These are phyloP conservation scores for Notolabrus celidotus DNA, from an alignment of 2,797 vertebrate genomes.

Conservation along the genomic window DNA sequence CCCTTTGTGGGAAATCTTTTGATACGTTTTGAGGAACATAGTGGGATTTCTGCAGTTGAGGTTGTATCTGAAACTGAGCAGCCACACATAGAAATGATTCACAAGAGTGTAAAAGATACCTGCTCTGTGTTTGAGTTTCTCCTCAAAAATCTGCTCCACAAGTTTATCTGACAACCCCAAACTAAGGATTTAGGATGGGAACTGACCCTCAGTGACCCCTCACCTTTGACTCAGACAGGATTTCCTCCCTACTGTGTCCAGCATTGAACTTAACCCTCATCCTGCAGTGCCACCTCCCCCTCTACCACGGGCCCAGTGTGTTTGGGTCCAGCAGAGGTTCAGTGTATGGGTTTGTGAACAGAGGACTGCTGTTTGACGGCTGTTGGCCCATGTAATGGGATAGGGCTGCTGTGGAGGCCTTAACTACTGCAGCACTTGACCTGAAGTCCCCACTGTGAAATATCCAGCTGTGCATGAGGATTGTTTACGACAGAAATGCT, in stretches of 20 bases:
- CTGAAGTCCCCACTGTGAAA: slow-evolving; percentile 63
- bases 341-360: slow-evolving; percentile 56
- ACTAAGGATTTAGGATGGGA: slow-evolving; percentile 71
- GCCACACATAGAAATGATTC: no score
- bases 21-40: slow-evolving; percentile 29
- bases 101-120: slow-evolving; percentile 9
- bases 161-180: slow-evolving; percentile 69
- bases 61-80: slow-evolving; percentile 31
- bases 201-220: slow-evolving; percentile 55
- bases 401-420: slow-evolving; percentile 62
- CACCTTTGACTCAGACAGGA: slow-evolving; percentile 68
- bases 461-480: slow-evolving; percentile 66
- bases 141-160: slow-evolving; percentile 33
- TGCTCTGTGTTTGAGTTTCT: slow-evolving; percentile 12
- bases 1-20: slow-evolving; percentile 22
- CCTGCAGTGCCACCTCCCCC: slow-evolving; percentile 51
- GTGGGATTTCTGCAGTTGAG: slow-evolving; percentile 35
- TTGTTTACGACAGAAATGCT: slow-evolving; percentile 53
- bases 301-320: slow-evolving; percentile 30
- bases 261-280: slow-evolving; percentile 75
- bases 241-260: slow-evolving; percentile 73
- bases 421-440: slow-evolving; percentile 68
- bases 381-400: slow-evolving; percentile 73
- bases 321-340: slow-evolving; percentile 52
- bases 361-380: slow-evolving; percentile 67